phyloP scores from a whole-genome alignment of 2,113 vertebrate species.

The Gopherus evgoodei region DNA sequence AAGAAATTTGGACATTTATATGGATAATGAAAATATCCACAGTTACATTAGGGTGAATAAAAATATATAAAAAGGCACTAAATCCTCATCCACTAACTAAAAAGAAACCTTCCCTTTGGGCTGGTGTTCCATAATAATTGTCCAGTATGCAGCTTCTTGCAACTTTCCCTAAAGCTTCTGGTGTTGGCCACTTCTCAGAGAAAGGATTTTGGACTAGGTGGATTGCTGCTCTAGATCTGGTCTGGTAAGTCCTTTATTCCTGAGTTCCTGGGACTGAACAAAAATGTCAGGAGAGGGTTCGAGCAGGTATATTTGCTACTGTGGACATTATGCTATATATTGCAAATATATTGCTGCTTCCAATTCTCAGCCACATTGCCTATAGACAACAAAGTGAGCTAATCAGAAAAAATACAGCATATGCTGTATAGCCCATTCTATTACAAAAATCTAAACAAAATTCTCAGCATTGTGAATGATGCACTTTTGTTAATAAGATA shows the following conservation, averaged over 20 bases:
- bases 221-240: not conserved
- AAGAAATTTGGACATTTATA: not conserved
- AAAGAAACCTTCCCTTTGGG: not conserved
- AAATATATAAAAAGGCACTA: not conserved
- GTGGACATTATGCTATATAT: rapidly evolving
- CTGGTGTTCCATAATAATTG: not conserved
- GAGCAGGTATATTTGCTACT: not conserved
- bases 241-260: not conserved
- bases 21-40: not conserved
- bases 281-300: not conserved
- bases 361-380: not conserved
- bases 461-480: not conserved
- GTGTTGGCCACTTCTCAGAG: not conserved
- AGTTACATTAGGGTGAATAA: not conserved
- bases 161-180: not conserved
- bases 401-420: not conserved
- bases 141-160: not conserved
- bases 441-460: not conserved
- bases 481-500: not conserved
- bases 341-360: not conserved
- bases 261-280: no score
- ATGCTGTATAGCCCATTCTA: not conserved
- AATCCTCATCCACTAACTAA: not conserved
- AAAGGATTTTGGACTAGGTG: not conserved
- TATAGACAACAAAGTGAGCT: not conserved